Percentiles rank a stretch among this genome's conserved stretches.
phyloP scores from a whole-genome alignment of 2,888 invertebrate genomes.

The Mesochorus sp. region DNA sequence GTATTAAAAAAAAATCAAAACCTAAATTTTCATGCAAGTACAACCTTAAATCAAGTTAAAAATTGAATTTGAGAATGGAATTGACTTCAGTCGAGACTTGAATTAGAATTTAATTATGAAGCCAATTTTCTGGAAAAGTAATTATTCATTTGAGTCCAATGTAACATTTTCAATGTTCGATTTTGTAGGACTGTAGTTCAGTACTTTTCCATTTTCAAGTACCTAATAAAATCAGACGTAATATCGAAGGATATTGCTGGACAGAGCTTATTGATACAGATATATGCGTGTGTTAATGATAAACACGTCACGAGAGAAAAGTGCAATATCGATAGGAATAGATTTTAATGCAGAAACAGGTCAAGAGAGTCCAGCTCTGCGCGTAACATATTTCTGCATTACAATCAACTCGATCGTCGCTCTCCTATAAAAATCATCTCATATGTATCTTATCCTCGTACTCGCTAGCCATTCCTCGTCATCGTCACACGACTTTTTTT shows the following conservation, averaged over 20 bases:
- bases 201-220: background rate
- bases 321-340: constrained; percentile 21
- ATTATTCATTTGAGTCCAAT: no score
- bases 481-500: background rate
- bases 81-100: no score
- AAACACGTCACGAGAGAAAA: constrained; percentile 37
- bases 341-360: constrained; percentile 45
- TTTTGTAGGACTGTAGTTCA: no score
- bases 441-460: background rate
- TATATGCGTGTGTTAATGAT: constrained; percentile 23
- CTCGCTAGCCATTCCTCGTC: background rate
- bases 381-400: constrained; percentile 31
- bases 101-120: no score
- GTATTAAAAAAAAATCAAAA: no score
- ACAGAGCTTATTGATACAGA: constrained; percentile 6
- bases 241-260: background rate
- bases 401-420: constrained; percentile 40
- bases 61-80: no score
- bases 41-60: no score
- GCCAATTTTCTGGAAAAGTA: no score
- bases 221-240: background rate
- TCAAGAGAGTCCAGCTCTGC: constrained; percentile 62
- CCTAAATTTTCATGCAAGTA: no score
- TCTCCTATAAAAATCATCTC: constrained; percentile 48
- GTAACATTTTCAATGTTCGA: no score